Percentiles rank a stretch among this genome's conserved stretches.
Conservation (phyloP, 2,888 invertebrate species). For the Escarpia spicata region DNA sequence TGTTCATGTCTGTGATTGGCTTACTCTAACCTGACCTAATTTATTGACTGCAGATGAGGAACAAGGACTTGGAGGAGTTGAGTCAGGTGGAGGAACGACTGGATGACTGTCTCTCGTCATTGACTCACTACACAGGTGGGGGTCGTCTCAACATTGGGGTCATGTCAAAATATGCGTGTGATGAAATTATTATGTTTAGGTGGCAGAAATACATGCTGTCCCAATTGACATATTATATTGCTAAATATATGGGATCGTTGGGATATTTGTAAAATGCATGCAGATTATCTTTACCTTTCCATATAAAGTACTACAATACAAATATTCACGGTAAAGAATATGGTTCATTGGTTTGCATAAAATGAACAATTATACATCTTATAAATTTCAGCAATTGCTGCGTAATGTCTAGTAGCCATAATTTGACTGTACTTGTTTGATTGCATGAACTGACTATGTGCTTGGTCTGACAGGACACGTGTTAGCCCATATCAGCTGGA, state of each 20-base stretch:
- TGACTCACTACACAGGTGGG: slow-evolving; percentile 61
- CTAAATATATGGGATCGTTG: no score
- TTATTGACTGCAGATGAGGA: slow-evolving; percentile 20
- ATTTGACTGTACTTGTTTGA: no score
- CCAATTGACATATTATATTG: no score
- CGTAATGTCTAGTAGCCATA: no score
- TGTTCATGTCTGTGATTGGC: not conserved
- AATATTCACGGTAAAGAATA: no score
- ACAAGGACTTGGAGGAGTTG: slow-evolving; percentile 49
- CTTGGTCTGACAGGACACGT: slow-evolving; percentile 54
- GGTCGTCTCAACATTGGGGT: slow-evolving; percentile 7
- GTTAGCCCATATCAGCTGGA: slow-evolving; percentile 63
- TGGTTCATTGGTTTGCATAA: no score
- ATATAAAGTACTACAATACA: no score
- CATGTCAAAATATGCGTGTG: not conserved
- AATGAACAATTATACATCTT: not conserved
- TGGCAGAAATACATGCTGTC: not conserved
- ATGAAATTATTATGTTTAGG: not conserved
- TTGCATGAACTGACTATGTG: not conserved
- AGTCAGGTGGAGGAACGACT: slow-evolving; percentile 60
- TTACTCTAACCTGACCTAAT: not conserved
- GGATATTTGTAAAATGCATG: no score
- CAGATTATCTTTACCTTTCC: no score
- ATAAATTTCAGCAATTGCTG: not conserved
- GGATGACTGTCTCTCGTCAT: slow-evolving; percentile 59